A percentile compares a stretch with the other conserved stretches of the same genome.
Evolutionary conservation across 2,888 invertebrate genomes (phyloP).

Genomic region (Dynastes maya): DNA sequence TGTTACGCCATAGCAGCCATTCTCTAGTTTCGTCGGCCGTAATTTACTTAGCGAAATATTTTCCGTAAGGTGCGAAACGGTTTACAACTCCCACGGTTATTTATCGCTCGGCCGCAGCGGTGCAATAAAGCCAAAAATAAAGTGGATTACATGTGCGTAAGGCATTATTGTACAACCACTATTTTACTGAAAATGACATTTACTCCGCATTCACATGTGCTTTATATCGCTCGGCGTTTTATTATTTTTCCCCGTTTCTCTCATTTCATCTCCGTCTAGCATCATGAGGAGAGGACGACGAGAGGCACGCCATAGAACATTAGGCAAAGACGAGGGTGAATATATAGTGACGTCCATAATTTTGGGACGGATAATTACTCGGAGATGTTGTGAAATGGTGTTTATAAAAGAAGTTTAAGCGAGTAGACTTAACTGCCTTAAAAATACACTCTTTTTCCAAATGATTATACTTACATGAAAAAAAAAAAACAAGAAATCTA

Average conservation of each 20-base stretch:
- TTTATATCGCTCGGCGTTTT: conserved; percentile 47
- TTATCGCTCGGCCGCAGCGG: conserved; percentile 48
- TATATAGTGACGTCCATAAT: too few relatives aligned
- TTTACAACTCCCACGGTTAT: conserved; percentile 32
- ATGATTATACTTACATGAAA: too few relatives aligned
- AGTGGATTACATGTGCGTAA: conserved; percentile 51
- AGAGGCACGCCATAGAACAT: not conserved
- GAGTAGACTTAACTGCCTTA: too few relatives aligned
- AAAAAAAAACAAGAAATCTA: too few relatives aligned
- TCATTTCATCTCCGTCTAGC: not conserved
- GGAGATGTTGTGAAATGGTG: too few relatives aligned
- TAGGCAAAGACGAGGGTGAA: not conserved
- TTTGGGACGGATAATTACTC: too few relatives aligned
- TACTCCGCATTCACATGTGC: conserved; percentile 50
- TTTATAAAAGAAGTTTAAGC: too few relatives aligned
- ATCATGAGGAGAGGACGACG: not conserved
- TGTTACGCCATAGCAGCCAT: not conserved
- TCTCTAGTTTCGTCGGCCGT: not conserved
- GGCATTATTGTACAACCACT: conserved; percentile 49
- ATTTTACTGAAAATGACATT: conserved; percentile 51
- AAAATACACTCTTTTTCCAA: too few relatives aligned
- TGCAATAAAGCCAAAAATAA: conserved; percentile 49
- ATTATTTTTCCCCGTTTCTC: conserved; percentile 37
- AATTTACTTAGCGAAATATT: conserved; percentile 47
- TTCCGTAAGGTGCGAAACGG: conserved; percentile 28